These are phyloP conservation scores for Drosophila subquinaria DNA, from an alignment of 2,888 invertebrate species.

Conservation along the genomic window DNA sequence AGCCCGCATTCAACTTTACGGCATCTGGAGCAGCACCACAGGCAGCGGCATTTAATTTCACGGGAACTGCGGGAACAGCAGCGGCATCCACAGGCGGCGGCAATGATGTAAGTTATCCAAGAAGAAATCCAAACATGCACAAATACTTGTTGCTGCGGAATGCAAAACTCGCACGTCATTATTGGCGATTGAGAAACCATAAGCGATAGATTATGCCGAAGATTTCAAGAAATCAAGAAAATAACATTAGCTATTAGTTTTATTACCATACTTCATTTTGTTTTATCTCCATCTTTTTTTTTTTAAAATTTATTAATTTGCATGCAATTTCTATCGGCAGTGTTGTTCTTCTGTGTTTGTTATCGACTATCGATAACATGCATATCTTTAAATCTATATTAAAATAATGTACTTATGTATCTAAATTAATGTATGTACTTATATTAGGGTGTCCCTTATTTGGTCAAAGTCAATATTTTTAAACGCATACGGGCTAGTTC, in stretches of 20 bases:
- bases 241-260: neutral
- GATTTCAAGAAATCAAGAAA: neutral
- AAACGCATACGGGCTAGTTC: no score
- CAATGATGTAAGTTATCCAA: slow-evolving; percentile 62
- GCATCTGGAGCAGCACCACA: slow-evolving; percentile 33
- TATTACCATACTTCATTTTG: neutral
- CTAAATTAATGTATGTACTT: no score
- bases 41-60: slow-evolving; percentile 80
- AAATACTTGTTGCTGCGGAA: neutral
- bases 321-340: slow-evolving; percentile 18
- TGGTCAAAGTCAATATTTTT: no score
- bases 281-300: neutral
- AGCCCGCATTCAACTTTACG: slow-evolving; percentile 56
- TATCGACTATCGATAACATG: slow-evolving; percentile 33
- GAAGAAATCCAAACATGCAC: neutral
- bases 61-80: slow-evolving; percentile 44
- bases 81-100: neutral
- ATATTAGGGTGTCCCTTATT: no score
- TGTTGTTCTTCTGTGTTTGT: slow-evolving; percentile 9
- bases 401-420: no score
- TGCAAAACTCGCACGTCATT: neutral
- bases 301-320: slow-evolving; percentile 9
- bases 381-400: neutral
- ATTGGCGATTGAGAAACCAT: neutral
- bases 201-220: neutral